phyloP scores from a whole-genome alignment of 2,113 vertebrate species.

The Lophura nycthemera region DNA sequence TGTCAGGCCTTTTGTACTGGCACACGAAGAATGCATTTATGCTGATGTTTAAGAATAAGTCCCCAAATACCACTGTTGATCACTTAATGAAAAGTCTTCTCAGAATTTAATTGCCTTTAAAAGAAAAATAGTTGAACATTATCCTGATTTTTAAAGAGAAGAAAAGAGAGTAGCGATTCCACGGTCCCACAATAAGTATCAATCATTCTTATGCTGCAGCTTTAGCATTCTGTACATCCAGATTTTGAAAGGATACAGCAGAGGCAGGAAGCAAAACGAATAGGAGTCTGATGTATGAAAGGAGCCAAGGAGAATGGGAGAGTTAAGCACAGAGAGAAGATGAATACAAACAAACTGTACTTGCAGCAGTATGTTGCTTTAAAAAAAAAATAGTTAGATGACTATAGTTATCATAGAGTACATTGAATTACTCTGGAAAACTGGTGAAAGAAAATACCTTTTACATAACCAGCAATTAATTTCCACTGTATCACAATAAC shows the following conservation, averaged over 20 bases:
- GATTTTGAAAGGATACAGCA: not conserved
- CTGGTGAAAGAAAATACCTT: not conserved
- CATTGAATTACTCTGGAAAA: not conserved
- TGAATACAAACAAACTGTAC: not conserved
- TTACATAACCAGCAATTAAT: not conserved
- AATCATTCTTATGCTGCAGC: constrained; percentile 2
- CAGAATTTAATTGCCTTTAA: constrained; percentile 48
- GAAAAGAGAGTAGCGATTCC: constrained; percentile 2
- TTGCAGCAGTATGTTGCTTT: not conserved
- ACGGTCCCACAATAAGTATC: constrained; percentile 23
- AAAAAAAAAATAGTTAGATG: not conserved
- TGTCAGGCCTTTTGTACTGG: not conserved
- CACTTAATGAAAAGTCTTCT: constrained; percentile 56
- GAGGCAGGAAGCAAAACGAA: constrained; percentile 38
- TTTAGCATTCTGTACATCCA: constrained; percentile 2
- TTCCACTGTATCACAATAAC: accelerated
- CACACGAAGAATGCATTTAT: not conserved
- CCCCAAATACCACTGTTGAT: constrained; percentile 28
- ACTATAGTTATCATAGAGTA: not conserved
- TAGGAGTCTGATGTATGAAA: constrained; percentile 27
- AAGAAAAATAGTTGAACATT: constrained; percentile 17
- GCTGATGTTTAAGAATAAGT: constrained; percentile 27
- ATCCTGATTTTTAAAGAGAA: constrained; percentile 37
- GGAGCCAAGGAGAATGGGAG: constrained; percentile 1
- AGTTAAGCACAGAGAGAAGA: not conserved